phyloP scores from a whole-genome alignment of 2,888 invertebrate species.

The Punctoribates punctum region DNA sequence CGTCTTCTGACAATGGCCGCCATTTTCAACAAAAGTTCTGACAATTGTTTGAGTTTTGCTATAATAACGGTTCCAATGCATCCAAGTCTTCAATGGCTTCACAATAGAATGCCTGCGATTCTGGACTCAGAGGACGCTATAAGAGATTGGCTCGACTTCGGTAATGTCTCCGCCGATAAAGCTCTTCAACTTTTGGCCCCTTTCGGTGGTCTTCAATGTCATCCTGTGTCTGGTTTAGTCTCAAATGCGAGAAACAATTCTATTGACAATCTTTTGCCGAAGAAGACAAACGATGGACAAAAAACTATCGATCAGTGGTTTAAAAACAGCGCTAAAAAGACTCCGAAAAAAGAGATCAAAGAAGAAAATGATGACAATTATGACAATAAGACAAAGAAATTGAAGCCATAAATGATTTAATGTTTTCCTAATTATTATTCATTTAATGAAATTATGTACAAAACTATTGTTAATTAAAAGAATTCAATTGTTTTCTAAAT shows the following conservation, averaged over 20 bases:
- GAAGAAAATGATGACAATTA: background rate
- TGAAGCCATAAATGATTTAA: no score
- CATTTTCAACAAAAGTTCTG: conserved; percentile 61
- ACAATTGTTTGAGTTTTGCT: conserved; percentile 65
- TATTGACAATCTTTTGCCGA: conserved; percentile 43
- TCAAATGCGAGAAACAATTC: conserved; percentile 68
- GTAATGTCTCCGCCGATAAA: conserved; percentile 44
- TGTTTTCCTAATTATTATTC: no score
- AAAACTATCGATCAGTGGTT: background rate
- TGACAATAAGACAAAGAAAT: background rate
- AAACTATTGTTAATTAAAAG: background rate
- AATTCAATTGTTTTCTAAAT: no score
- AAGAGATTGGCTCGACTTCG: conserved; percentile 46
- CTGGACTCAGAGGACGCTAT: conserved; percentile 50
- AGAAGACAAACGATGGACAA: background rate
- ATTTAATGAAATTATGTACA: background rate
- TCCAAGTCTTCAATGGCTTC: conserved; percentile 66
- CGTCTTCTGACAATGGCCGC: conserved; percentile 71
- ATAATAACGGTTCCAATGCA: conserved; percentile 74
- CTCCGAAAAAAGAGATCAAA: background rate
- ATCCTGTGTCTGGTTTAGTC: conserved; percentile 67
- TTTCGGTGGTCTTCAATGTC: conserved; percentile 61
- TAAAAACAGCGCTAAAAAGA: background rate
- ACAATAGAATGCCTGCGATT: conserved; percentile 69
- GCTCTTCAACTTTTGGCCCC: conserved; percentile 58